Evolutionary conservation across 2,888 invertebrate genomes (phyloP), one percentile per base, ranked within the genome.

Genomic region (Hetaerina titia): DNA sequence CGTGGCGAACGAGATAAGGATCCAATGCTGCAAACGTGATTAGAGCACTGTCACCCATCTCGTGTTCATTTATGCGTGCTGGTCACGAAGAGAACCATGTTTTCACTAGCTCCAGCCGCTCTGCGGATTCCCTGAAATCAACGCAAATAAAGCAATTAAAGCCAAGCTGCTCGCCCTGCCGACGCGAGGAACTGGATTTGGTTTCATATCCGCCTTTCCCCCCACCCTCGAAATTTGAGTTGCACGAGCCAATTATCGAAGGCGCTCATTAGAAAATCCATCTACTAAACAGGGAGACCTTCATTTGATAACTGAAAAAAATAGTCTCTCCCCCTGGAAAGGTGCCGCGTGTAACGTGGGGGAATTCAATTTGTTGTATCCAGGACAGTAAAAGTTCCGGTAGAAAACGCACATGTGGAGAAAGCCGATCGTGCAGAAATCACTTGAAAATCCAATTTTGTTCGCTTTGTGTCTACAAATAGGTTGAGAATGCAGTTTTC

Each of bases 91-190:
- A 57, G 15, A 22, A 45, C 9, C 89, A 89, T 89, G 89, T 22
- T 89, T 89, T 89, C 89, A 58, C 58, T 19, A 9, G 22, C 56
- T 7, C 57, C 57, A 22, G 89, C 89, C 9, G 11, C n/a, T n/a
- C 89, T n/a, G 56, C 88, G 88, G 45, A 88, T 88, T 45, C 56
- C 56, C 89, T n/a, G 89, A 89, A 58, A 11, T 17, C 57, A 57
- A 89, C 58, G 89, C 89, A 57, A 89, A 89, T 89, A 89, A 89
- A 89, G 89, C 89, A n/a, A 89, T 89, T 89, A 22, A 57, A n/a
- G 22, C 22, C 45, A 8, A 19, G 22, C 58, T 17, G 4, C 15
- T n/a, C 81, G 13, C 25, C 13, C 22, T 31, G 57, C 22, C 56
- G 31, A 13, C 31, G 11, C 81, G 13, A 31, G 15, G 31, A 9